phyloP scores from a whole-genome alignment of 2,888 invertebrate genomes.

The Standfussiana lucernea region DNA sequence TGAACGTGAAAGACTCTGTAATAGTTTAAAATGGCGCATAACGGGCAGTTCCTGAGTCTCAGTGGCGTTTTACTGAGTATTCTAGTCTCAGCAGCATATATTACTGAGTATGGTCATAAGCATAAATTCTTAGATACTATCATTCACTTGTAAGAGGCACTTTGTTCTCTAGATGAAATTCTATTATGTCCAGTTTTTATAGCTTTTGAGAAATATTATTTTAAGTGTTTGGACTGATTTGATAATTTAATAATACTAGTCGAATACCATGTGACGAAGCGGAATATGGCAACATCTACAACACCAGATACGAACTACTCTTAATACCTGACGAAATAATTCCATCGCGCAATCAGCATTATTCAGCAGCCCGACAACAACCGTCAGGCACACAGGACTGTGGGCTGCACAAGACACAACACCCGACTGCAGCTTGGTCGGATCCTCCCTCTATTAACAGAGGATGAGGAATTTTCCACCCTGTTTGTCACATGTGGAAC shows the following conservation, averaged over 20 bases:
- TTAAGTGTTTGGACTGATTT: background rate
- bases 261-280: background rate
- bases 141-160: conserved; percentile 45
- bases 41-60: conserved; percentile 10
- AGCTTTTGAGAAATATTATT: background rate
- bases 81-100: conserved; percentile 29
- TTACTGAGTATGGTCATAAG: conserved; percentile 40
- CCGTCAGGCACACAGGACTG: background rate
- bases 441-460: background rate
- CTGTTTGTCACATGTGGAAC: background rate
- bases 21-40: conserved; percentile 46
- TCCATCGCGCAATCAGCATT: background rate
- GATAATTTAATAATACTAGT: background rate
- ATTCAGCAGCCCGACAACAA: background rate
- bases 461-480: background rate
- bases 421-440: background rate
- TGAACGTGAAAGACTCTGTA: conserved; percentile 45
- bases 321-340: background rate
- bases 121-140: conserved; percentile 48
- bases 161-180: conserved; percentile 49
- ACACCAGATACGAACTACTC: background rate
- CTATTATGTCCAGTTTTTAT: conserved; percentile 36
- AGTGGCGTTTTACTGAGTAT: conserved; percentile 31
- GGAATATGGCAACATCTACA: background rate
- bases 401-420: background rate